Evolutionary conservation across 2,888 invertebrate genomes (phyloP), one percentile per base, ranked within the genome.

Genomic region (Crocallis elinguaria): DNA sequence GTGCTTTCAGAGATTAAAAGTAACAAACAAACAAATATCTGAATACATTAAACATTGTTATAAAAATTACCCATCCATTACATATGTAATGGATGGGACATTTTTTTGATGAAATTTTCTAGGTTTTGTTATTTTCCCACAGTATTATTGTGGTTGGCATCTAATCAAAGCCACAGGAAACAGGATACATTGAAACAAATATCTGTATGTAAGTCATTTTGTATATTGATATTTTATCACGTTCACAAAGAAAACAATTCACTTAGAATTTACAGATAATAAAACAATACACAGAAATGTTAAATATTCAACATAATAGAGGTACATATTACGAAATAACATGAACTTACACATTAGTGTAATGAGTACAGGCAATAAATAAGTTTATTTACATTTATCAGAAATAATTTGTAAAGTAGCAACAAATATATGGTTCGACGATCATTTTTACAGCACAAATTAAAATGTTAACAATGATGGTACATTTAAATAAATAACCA

Each of bases 161-260:
- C 39, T 13, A 14, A 44, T 60, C 62, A 54, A 46, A 49, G n/a
- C 33, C 7, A 4, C 43, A 43, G 43, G 43, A 43, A 33, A 43
- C 23, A 33, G 32, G 43, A 9, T 50, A 60, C 81, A 84, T 79
- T 11, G 52, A 87, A 87, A 85, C 79, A 75, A 58, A 66, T 39
- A 60, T 68, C 62, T 80, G 78, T 81, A 85, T 80, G 78, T 81
- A 85, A 82, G 84, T 87, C 84, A 84, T 87, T 77, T 85, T 88
- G 83, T 90, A 88, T 89, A 89, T 89, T 89, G 87, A 89, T 82
- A 81, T 84, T 82, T 83, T 82, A 86, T 87, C 87, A 86, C 85
- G 82, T 87, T 79, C 89, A 90, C 89, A 84, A 87, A 77, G 88
- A 52, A 45, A 90, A 89, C 88, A 84, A 81, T 76, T 79, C 72